Evolutionary conservation across 2,797 vertebrate species (phyloP).

Genomic region (Pseudopleuronectes americanus): DNA sequence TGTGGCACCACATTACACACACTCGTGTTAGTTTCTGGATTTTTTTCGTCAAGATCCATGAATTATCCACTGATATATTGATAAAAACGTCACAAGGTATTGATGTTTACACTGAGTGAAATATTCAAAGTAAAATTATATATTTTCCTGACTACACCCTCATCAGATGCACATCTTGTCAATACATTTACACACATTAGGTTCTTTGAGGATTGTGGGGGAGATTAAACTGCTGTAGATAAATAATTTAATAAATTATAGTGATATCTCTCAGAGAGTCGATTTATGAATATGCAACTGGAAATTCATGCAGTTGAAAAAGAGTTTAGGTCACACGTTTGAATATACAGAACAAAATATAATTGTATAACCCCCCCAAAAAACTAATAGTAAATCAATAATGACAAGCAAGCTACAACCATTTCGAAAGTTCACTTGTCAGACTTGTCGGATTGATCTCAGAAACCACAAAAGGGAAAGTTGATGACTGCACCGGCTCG

Average conservation of each 20-base stretch:
- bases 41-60: too few species aligned
- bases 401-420: too few species aligned
- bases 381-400: too few species aligned
- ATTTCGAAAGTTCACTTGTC: conserved; percentile 13
- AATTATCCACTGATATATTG: too few species aligned
- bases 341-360: not conserved
- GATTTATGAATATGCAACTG: not conserved
- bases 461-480: conserved; percentile 37
- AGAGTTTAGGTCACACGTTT: too few species aligned
- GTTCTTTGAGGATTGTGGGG: not conserved
- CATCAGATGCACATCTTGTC: not conserved
- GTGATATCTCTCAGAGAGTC: not conserved
- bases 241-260: not conserved
- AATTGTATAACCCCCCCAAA: too few species aligned
- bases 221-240: not conserved
- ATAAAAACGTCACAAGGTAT: too few species aligned
- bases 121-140: not conserved
- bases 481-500: conserved; percentile 27
- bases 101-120: not conserved
- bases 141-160: not conserved
- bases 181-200: not conserved
- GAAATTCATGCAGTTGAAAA: not conserved
- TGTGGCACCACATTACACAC: too few species aligned
- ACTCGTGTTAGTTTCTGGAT: too few species aligned
- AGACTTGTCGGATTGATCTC: conserved; percentile 46